Evolutionary conservation across 2,113 vertebrate genomes (phyloP).

Genomic region (Noctilio leporinus): DNA sequence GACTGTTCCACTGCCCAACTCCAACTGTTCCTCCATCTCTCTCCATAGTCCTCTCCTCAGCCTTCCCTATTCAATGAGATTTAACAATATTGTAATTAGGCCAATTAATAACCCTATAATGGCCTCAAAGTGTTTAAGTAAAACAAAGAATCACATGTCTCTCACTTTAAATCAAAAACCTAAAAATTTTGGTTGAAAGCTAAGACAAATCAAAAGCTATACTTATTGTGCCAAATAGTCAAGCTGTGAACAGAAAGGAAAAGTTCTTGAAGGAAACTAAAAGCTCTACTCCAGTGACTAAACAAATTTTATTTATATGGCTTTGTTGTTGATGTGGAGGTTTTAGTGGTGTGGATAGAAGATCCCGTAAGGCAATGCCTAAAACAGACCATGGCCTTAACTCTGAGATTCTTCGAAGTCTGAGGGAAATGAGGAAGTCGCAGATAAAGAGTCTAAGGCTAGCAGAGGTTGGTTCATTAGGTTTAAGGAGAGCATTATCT

Average conservation of each 20-base stretch:
- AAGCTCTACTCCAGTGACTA: neutral
- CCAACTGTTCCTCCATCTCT: too few relatives aligned
- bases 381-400: neutral
- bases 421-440: neutral
- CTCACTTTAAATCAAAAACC: neutral
- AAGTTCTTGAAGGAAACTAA: neutral
- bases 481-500: neutral
- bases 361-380: neutral
- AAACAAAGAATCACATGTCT: neutral
- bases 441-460: neutral
- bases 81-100: neutral
- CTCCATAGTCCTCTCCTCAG: neutral
- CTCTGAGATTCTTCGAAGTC: neutral
- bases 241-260: neutral
- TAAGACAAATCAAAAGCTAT: neutral
- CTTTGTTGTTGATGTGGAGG: neutral
- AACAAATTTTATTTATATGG: neutral
- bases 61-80: neutral
- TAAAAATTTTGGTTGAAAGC: too few relatives aligned
- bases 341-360: neutral
- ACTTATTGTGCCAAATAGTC: neutral
- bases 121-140: neutral
- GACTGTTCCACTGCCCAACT: neutral
- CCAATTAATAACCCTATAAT: neutral
- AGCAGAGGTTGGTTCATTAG: neutral